Evolutionary conservation across 1,140 invertebrate genomes (phyloP).

Genomic region (Lepidostoma basale): DNA sequence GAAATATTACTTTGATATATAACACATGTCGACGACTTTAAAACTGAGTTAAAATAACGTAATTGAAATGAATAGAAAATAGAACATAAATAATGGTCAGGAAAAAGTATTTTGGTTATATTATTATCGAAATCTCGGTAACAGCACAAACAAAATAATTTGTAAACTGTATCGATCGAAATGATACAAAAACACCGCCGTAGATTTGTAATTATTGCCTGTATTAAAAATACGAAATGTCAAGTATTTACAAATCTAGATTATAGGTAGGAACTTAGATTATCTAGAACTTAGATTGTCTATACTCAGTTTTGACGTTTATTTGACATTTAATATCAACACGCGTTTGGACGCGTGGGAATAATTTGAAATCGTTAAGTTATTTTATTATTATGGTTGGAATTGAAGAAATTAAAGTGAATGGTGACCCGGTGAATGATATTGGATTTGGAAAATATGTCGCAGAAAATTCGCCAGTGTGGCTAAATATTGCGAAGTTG

Average conservation of each 20-base stretch:
- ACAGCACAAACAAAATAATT: neutral
- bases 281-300: too few relatives aligned
- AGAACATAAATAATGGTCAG: too few relatives aligned
- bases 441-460: neutral
- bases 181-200: constrained; percentile 25
- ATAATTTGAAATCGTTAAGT: neutral
- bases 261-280: too few relatives aligned
- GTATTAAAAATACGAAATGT: constrained; percentile 3
- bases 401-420: constrained; percentile 3
- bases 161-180: constrained; percentile 18
- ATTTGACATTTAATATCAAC: neutral
- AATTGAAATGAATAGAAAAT: too few relatives aligned
- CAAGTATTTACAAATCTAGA: too few relatives aligned
- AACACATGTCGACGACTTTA: neutral
- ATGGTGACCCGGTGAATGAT: neutral
- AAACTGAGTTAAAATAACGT: too few relatives aligned
- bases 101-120: too few relatives aligned
- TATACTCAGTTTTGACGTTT: neutral
- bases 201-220: neutral
- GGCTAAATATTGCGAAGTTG: constrained; percentile 5
- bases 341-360: neutral
- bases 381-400: constrained; percentile 4
- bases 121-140: too few relatives aligned
- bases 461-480: constrained; percentile 1
- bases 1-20: neutral